These are phyloP conservation scores for Drosophila tristis DNA, from an alignment of 1,140 invertebrate genomes.

Conservation along the genomic window DNA sequence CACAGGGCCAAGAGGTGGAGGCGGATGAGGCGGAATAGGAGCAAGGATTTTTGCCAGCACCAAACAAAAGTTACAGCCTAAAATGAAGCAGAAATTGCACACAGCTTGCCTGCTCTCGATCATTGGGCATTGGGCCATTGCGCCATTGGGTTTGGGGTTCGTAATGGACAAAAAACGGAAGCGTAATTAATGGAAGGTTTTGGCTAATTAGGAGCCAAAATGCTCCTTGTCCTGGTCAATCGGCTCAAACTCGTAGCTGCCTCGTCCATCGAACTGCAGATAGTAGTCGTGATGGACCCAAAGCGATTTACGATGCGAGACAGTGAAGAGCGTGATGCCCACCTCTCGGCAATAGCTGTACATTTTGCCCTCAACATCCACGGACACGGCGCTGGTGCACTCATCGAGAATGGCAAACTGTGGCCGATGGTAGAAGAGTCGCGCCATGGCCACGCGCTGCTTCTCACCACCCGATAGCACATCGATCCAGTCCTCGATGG, in stretches of 20 bases:
- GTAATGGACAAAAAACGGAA: neutral
- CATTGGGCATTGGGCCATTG: neutral
- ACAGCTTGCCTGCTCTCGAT: neutral
- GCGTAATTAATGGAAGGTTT: neutral
- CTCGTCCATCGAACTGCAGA: constrained; percentile 97
- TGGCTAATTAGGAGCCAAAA: constrained; percentile 92
- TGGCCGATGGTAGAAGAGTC: constrained; percentile 98
- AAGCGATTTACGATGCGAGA: constrained; percentile 97
- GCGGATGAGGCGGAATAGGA: neutral
- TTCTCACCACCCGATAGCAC: constrained; percentile 99
- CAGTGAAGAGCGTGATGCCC: constrained; percentile 98
- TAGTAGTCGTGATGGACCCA: constrained; percentile 99
- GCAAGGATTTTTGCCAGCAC: too few species aligned
- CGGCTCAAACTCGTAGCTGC: constrained; percentile 92
- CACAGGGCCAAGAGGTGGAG: neutral
- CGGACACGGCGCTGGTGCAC: constrained; percentile 98
- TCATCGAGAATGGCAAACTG: constrained; percentile 99
- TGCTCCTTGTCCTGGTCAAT: constrained; percentile 95
- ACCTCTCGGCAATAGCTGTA: constrained; percentile 95
- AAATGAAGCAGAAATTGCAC: too few species aligned
- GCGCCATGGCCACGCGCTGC: constrained; percentile 98
- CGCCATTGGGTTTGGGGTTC: too few species aligned
- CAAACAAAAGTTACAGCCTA: too few species aligned
- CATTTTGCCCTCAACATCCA: constrained; percentile 99
- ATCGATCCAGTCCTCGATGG: constrained; percentile 99